phyloP scores from a whole-genome alignment of 2,888 invertebrate genomes.

The Ectobius pallidus region DNA sequence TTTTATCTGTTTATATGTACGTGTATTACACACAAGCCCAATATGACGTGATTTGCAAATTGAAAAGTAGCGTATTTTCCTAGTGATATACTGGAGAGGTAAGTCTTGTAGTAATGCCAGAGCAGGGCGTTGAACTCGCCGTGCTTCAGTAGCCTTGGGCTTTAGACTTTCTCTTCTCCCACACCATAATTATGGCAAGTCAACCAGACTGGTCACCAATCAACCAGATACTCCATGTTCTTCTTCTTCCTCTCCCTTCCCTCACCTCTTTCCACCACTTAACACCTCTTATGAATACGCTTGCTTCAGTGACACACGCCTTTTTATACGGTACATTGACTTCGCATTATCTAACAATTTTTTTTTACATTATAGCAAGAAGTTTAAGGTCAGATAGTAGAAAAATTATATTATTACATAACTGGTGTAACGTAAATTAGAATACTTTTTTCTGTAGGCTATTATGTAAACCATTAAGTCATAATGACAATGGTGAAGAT shows the following conservation, averaged over 20 bases:
- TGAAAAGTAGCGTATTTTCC: not conserved
- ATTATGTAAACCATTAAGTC: too few relatives aligned
- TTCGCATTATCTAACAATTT: not conserved
- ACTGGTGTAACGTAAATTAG: too few relatives aligned
- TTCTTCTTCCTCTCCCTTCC: not conserved
- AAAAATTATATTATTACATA: too few relatives aligned
- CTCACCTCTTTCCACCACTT: not conserved
- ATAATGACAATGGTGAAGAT: too few relatives aligned
- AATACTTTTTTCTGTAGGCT: too few relatives aligned
- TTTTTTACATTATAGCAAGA: conserved; percentile 7
- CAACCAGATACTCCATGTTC: conserved; percentile 5
- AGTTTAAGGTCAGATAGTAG: not conserved
- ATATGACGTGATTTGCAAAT: not conserved
- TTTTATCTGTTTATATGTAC: conserved; percentile 2
- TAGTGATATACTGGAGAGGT: not conserved
- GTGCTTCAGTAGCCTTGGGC: not conserved
- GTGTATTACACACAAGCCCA: too few relatives aligned
- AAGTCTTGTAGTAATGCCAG: not conserved
- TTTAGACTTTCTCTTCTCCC: conserved; percentile 36
- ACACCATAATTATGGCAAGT: conserved; percentile 28
- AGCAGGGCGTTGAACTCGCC: conserved; percentile 33
- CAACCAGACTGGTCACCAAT: conserved; percentile 22
- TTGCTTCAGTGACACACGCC: not conserved
- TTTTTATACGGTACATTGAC: not conserved
- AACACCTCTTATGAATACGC: too few relatives aligned